phyloP scores from a whole-genome alignment of 2,888 invertebrate genomes.

The Eremobia ochroleuca region DNA sequence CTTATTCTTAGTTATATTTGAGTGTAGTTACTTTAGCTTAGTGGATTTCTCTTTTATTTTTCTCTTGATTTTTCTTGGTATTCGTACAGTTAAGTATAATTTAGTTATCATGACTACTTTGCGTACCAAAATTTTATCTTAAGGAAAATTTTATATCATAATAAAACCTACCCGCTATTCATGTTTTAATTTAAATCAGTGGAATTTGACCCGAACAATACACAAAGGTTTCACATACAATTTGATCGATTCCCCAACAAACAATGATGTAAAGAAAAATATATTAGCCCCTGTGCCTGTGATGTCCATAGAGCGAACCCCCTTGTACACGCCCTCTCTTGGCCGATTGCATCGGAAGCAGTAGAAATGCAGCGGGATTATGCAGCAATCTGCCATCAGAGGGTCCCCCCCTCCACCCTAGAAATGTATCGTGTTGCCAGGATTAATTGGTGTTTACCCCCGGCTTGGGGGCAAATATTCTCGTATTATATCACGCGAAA shows the following conservation, averaged over 20 bases:
- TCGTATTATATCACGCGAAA: conserved; percentile 86
- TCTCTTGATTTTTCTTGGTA: background rate
- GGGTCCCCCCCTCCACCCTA: conserved; percentile 76
- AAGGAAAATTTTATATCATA: conserved; percentile 2
- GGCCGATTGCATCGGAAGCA: conserved; percentile 85
- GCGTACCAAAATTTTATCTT: conserved; percentile 4
- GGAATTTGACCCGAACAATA: conserved; percentile 42
- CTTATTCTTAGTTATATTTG: conserved; percentile 38
- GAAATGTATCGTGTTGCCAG: conserved; percentile 87
- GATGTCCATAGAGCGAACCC: conserved; percentile 71
- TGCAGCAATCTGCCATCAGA: conserved; percentile 85
- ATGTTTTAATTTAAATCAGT: conserved; percentile 23
- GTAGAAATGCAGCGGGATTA: conserved; percentile 88
- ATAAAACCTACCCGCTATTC: conserved; percentile 4
- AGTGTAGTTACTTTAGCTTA: conserved; percentile 2
- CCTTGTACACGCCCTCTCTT: conserved; percentile 77
- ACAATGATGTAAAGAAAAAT: conserved; percentile 82
- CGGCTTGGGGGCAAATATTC: conserved; percentile 80
- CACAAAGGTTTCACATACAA: conserved; percentile 67
- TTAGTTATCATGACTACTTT: conserved; percentile 2
- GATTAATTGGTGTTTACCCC: conserved; percentile 90
- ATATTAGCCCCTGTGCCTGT: conserved; percentile 78
- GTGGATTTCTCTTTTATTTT: background rate
- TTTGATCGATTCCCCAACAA: conserved; percentile 78
- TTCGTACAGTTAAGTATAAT: background rate